A percentile compares a stretch with the other conserved stretches of the same genome.
Evolutionary conservation across 2,888 invertebrate species (phyloP).

Genomic region (Pseudoips prasinana): DNA sequence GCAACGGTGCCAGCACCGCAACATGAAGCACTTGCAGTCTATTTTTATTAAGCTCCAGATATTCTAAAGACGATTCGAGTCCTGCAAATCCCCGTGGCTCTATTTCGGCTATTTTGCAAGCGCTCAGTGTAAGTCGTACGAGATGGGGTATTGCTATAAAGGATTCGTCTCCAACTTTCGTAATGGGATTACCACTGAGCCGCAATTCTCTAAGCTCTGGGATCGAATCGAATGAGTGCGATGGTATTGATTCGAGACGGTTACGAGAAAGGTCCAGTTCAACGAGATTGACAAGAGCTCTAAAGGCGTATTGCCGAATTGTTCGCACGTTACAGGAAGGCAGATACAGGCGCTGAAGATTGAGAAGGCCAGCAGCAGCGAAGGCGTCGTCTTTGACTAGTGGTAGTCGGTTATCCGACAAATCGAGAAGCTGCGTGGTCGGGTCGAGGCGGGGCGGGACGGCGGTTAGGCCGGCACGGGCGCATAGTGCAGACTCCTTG

Average conservation of each 20-base stretch:
- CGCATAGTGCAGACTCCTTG: conserved; percentile 92
- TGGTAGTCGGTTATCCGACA: conserved; percentile 87
- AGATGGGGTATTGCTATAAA: conserved; percentile 85
- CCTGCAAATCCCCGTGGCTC: conserved; percentile 88
- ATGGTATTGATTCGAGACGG: conserved; percentile 85
- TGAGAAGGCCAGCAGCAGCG: conserved; percentile 87
- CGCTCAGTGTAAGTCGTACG: conserved; percentile 87
- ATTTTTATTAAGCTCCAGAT: conserved; percentile 90
- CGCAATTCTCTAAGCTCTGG: conserved; percentile 88
- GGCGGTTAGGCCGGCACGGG: conserved; percentile 87
- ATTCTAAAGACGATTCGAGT: conserved; percentile 87
- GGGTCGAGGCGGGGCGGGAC: conserved; percentile 89
- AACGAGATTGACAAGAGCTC: conserved; percentile 89
- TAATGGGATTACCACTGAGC: conserved; percentile 88
- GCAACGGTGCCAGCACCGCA: conserved; percentile 84
- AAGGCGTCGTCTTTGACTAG: conserved; percentile 88
- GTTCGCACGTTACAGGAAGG: conserved; percentile 86
- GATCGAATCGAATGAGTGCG: conserved; percentile 87
- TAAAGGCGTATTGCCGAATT: conserved; percentile 88
- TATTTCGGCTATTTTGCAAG: conserved; percentile 86
- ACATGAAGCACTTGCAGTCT: conserved; percentile 85
- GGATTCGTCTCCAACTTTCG: conserved; percentile 86
- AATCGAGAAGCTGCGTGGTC: conserved; percentile 90
- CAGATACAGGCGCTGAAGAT: conserved; percentile 90
- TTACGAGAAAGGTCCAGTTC: conserved; percentile 92